Evolutionary conservation across 2,113 vertebrate genomes (phyloP).

Genomic region (Colaptes auratus): DNA sequence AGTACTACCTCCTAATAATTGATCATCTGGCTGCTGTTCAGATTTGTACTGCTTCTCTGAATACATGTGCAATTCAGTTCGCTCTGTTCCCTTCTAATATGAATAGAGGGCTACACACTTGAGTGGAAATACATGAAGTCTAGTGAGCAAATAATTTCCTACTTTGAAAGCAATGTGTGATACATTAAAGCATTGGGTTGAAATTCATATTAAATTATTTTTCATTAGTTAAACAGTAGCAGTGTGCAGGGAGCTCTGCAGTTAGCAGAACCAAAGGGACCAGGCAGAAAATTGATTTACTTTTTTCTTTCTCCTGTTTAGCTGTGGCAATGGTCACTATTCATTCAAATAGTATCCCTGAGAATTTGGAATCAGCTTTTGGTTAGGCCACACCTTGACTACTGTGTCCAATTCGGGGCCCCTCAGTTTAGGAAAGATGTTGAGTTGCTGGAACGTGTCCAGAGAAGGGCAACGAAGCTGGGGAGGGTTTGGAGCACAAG

Average conservation of each 20-base stretch:
- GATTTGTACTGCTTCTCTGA: slow-evolving; percentile 47
- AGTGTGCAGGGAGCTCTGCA: not conserved
- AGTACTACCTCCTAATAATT: slow-evolving; percentile 41
- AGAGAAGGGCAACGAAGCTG: too few species aligned
- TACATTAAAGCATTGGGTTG: not conserved
- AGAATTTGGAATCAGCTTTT: not conserved
- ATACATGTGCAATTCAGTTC: slow-evolving; percentile 16
- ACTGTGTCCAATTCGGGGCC: too few species aligned
- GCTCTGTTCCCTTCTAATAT: not conserved
- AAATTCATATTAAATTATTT: slow-evolving; percentile 36
- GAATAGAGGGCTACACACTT: slow-evolving; percentile 21
- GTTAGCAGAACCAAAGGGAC: not conserved
- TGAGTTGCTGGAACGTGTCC: too few species aligned
- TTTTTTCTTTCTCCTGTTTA: slow-evolving; percentile 25
- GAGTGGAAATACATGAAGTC: slow-evolving; percentile 5
- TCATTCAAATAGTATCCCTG: not conserved
- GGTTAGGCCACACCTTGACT: too few species aligned
- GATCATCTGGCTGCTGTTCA: slow-evolving; percentile 59
- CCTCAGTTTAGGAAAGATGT: too few species aligned
- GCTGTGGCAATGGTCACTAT: not conserved
- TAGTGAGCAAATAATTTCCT: slow-evolving; percentile 42
- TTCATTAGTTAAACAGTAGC: slow-evolving; percentile 23
- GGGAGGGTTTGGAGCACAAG: too few species aligned
- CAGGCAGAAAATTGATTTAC: not conserved
- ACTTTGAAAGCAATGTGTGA: not conserved